A percentile compares a stretch with the other conserved stretches of the same genome.
Conservation (phyloP, 2,888 invertebrate species). For the Stenotaenia linearis region DNA sequence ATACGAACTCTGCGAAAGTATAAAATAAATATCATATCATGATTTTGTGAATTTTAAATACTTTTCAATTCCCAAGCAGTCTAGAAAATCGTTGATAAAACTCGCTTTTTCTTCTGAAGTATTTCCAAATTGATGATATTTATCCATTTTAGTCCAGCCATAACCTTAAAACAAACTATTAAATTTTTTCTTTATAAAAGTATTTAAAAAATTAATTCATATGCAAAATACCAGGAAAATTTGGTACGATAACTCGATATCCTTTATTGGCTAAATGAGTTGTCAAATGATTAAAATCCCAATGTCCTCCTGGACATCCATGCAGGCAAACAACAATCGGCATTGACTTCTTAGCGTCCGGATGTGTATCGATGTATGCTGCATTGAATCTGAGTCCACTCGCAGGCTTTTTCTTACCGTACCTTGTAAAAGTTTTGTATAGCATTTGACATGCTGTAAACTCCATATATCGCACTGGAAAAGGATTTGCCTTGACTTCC, state of each 20-base stretch:
- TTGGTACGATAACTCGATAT: constrained; percentile 31
- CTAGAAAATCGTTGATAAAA: not conserved
- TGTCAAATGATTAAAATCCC: constrained; percentile 31
- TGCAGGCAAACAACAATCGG: constrained; percentile 32
- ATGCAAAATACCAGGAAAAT: constrained; percentile 32
- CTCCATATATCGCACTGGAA: not conserved
- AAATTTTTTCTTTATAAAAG: not conserved
- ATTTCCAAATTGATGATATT: not conserved
- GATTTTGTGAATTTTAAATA: not conserved
- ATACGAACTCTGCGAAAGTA: not conserved
- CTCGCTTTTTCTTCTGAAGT: not conserved
- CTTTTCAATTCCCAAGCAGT: not conserved
- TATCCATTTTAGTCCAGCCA: not conserved
- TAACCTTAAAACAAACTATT: not conserved
- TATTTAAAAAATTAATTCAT: not conserved
- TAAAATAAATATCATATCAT: not conserved
- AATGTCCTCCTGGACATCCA: constrained; percentile 32
- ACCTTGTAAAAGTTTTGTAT: not conserved
- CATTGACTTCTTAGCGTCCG: not conserved
- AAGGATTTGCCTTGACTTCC: not conserved
- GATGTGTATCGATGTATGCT: constrained; percentile 26
- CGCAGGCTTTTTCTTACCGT: not conserved
- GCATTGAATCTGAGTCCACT: not conserved
- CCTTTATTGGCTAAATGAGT: constrained; percentile 17
- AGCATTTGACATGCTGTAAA: not conserved